These are phyloP conservation scores for Balearica regulorum DNA, from an alignment of 2,797 vertebrate species.

Conservation along the genomic window DNA sequence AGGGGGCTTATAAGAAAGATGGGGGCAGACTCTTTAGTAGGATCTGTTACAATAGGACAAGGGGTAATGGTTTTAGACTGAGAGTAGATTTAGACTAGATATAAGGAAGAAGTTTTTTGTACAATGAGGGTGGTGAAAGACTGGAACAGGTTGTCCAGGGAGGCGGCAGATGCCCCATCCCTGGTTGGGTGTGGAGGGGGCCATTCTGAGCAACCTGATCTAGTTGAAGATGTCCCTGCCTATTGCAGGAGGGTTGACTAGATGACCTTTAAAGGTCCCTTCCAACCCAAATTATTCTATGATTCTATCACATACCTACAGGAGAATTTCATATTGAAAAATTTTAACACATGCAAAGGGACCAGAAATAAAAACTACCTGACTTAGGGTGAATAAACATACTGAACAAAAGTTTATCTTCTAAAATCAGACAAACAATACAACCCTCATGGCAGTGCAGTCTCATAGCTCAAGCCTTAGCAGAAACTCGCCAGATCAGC, in stretches of 20 bases:
- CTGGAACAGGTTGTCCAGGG: not conserved
- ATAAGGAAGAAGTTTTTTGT: not conserved
- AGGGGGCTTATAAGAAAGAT: not conserved
- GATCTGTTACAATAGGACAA: accelerated
- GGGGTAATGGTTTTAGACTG: not conserved
- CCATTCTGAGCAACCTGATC: not conserved
- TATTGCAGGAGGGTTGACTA: accelerated
- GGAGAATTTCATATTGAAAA: not conserved
- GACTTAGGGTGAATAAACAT: constrained; percentile 24
- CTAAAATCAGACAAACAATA: constrained; percentile 53
- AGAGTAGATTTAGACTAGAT: not conserved
- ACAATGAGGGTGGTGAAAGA: not conserved
- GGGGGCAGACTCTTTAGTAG: not conserved
- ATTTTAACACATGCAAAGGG: not conserved
- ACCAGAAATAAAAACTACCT: constrained; percentile 17
- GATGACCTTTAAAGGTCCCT: too few relatives aligned
- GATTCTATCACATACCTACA: not conserved
- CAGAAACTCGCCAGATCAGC: constrained; percentile 21
- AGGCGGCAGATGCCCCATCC: not conserved
- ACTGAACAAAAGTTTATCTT: not conserved
- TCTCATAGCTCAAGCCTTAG: constrained; percentile 17
- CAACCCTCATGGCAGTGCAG: not conserved
- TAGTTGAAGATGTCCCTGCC: not conserved
- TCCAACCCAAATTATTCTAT: not conserved
- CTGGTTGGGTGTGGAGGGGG: too few relatives aligned